A percentile compares a stretch with the other conserved stretches of the same genome.
Evolutionary conservation across 1,140 invertebrate species (phyloP).

Genomic region (Paracyclopina nana): DNA sequence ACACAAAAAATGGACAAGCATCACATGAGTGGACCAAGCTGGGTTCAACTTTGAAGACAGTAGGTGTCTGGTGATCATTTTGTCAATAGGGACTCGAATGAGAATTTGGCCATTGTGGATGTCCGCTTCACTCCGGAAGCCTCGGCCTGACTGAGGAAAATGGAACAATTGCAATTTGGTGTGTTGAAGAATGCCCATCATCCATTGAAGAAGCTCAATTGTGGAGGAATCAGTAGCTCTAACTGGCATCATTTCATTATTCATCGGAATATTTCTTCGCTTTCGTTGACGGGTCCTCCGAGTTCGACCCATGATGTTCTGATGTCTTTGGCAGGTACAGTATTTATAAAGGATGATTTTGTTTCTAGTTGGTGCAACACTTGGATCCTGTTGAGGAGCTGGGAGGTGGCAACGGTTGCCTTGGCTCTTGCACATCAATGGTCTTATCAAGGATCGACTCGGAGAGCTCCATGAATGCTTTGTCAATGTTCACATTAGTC

Average conservation of each 20-base stretch:
- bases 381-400: neutral
- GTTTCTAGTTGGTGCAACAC: constrained; percentile 1
- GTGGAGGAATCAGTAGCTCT: neutral
- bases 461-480: constrained; percentile 87
- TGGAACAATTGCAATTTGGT: too few relatives aligned
- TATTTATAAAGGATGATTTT: neutral
- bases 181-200: too few relatives aligned
- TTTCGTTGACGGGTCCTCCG: neutral
- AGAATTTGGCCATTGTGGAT: neutral
- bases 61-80: neutral
- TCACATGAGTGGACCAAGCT: neutral
- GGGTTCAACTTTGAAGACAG: neutral
- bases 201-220: neutral
- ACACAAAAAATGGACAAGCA: neutral
- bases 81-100: neutral
- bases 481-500: constrained; percentile 91
- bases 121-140: neutral
- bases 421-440: constrained; percentile 31
- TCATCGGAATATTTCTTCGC: neutral
- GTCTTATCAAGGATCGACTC: constrained; percentile 85
- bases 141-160: neutral
- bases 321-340: too few relatives aligned
- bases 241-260: neutral
- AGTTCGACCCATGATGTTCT: too few relatives aligned
- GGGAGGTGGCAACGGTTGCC: constrained; percentile 2